Evolutionary conservation across 2,113 vertebrate species (phyloP).

Genomic region (Verasper variegatus): DNA sequence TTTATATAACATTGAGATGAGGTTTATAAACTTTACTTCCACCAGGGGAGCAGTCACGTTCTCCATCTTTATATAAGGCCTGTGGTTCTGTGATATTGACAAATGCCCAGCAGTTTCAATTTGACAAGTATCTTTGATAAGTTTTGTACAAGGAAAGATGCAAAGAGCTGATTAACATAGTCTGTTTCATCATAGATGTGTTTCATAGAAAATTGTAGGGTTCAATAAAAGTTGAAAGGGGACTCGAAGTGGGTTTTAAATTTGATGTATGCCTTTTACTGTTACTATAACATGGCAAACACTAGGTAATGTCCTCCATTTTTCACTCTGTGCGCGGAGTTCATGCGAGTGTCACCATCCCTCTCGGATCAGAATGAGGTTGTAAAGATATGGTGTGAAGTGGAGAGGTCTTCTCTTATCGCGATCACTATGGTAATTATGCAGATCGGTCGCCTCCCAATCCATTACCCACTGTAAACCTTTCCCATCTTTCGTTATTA

Average conservation of each 20-base stretch:
- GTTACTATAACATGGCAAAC: slow-evolving; percentile 48
- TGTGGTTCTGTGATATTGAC: slow-evolving; percentile 37
- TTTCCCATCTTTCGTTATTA: slow-evolving; percentile 55
- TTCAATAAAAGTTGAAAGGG: slow-evolving; percentile 67
- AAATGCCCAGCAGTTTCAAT: slow-evolving; percentile 78
- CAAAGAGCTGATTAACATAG: slow-evolving; percentile 70
- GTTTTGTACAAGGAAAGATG: slow-evolving; percentile 67
- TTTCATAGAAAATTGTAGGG: slow-evolving; percentile 58
- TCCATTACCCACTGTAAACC: slow-evolving; percentile 64
- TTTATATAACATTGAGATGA: no score
- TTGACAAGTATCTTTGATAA: slow-evolving; percentile 48
- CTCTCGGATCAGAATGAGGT: slow-evolving; percentile 41
- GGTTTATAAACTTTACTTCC: no score
- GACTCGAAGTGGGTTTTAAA: slow-evolving; percentile 45
- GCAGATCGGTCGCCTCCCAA: slow-evolving; percentile 58
- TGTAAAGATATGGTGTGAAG: slow-evolving; percentile 43
- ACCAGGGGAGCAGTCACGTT: no score
- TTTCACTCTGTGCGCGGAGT: slow-evolving; percentile 19
- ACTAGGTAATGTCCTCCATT: slow-evolving; percentile 43
- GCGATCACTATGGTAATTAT: slow-evolving; percentile 69
- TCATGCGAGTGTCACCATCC: slow-evolving; percentile 36
- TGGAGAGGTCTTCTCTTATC: slow-evolving; percentile 59
- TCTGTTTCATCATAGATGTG: slow-evolving; percentile 42
- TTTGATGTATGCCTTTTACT: slow-evolving; percentile 48
- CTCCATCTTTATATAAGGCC: no score